Evolutionary conservation across 2,888 invertebrate genomes (phyloP).

Genomic region (Pecten maximus): DNA sequence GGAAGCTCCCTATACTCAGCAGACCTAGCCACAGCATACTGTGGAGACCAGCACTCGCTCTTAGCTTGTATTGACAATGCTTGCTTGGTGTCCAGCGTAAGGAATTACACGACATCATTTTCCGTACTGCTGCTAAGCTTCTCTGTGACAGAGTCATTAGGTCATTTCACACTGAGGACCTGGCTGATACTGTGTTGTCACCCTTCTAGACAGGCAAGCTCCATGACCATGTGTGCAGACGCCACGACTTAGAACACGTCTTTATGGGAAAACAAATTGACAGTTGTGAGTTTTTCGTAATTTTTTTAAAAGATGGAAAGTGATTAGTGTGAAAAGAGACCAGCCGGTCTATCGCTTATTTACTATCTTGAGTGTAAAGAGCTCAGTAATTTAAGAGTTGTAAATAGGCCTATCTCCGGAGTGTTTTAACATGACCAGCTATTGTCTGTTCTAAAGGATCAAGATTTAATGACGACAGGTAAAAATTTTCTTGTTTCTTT

Average conservation of each 20-base stretch:
- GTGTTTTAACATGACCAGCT: not conserved
- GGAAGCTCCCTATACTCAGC: not conserved
- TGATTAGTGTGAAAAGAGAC: conserved; percentile 11
- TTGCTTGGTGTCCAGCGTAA: not conserved
- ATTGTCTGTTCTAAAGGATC: not conserved
- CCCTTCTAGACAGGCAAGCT: not conserved
- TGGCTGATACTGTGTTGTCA: not conserved
- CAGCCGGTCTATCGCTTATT: not conserved
- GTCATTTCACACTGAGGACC: conserved; percentile 23
- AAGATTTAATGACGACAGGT: not conserved
- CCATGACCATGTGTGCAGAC: not conserved
- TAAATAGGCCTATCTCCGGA: not conserved
- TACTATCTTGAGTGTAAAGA: not conserved
- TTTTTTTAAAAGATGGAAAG: conserved; percentile 23
- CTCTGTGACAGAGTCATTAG: conserved; percentile 13
- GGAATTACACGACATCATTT: conserved; percentile 27
- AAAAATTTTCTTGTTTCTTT: not conserved
- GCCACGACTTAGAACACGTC: not conserved
- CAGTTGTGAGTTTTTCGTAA: conserved; percentile 35
- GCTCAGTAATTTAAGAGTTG: not conserved
- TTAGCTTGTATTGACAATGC: not conserved
- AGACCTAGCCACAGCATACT: not conserved
- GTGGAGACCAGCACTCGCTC: not conserved
- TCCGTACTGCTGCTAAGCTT: conserved; percentile 30
- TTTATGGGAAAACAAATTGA: conserved; percentile 26